phyloP scores from a whole-genome alignment of 2,113 vertebrate genomes.

The Morone chrysops region DNA sequence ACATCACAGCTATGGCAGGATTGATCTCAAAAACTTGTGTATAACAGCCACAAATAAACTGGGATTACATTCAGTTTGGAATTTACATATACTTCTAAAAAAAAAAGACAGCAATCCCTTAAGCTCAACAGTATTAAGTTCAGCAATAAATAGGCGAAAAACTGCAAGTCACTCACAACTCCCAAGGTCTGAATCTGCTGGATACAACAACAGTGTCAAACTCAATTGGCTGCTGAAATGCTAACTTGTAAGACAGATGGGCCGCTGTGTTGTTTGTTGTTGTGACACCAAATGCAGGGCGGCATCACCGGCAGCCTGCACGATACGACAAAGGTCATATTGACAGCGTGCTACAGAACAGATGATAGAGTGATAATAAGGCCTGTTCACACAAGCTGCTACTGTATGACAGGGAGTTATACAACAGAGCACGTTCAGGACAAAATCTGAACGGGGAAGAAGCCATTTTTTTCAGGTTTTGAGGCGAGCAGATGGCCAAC shows the following conservation, averaged over 20 bases:
- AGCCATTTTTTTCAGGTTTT: not conserved
- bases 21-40: not conserved
- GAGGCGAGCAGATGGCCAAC: slow-evolving; percentile 12
- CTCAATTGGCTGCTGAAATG: slow-evolving; percentile 24
- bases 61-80: not conserved
- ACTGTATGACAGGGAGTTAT: slow-evolving; percentile 27
- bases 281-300: slow-evolving; percentile 49
- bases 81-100: not conserved
- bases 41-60: not conserved
- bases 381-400: slow-evolving; percentile 53
- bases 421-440: not conserved
- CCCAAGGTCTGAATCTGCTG: slow-evolving; percentile 12
- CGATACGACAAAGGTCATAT: slow-evolving; percentile 54
- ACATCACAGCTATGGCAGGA: not conserved
- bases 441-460: not conserved
- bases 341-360: slow-evolving; percentile 57
- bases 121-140: not conserved
- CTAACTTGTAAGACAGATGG: slow-evolving; percentile 62
- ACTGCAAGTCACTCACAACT: slow-evolving; percentile 26
- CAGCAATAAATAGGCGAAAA: not conserved
- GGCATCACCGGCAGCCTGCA: slow-evolving; percentile 47
- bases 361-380: slow-evolving; percentile 61
- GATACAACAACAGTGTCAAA: slow-evolving; percentile 14
- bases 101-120: not conserved
- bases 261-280: slow-evolving; percentile 47